Percentiles rank a stretch among this genome's conserved stretches.
Evolutionary conservation across 2,888 invertebrate genomes (phyloP).

Genomic region (Lasioglossum morio): DNA sequence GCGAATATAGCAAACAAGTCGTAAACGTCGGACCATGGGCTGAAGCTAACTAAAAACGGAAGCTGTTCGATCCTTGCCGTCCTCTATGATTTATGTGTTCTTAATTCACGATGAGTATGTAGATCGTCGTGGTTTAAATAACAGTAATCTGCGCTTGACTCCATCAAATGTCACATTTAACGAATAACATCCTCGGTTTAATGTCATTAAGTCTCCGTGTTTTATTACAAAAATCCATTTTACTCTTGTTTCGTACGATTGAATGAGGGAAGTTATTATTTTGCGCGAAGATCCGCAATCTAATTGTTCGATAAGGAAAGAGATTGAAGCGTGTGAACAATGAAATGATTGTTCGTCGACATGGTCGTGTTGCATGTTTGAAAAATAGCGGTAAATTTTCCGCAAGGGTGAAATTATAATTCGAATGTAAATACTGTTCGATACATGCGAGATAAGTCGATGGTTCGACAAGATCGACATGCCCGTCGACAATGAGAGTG

Average conservation of each 20-base stretch:
- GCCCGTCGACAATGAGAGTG: conserved; percentile 53
- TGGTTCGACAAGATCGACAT: conserved; percentile 24
- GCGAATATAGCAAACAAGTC: neutral
- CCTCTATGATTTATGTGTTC: neutral
- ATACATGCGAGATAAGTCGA: neutral
- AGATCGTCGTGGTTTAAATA: neutral
- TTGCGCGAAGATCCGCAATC: no score
- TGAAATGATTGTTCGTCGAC: neutral
- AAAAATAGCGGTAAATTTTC: neutral
- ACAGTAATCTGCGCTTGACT: neutral
- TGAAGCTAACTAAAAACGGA: neutral
- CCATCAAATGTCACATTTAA: neutral
- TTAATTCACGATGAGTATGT: neutral
- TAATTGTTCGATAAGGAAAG: no score
- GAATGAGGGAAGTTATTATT: no score
- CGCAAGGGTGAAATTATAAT: no score
- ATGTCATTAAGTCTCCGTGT: neutral
- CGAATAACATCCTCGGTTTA: neutral
- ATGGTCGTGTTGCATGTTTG: neutral
- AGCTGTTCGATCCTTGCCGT: neutral
- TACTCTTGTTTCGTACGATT: no score
- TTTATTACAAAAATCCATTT: neutral
- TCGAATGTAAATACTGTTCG: neutral
- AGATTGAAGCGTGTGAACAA: no score
- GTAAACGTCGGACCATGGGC: neutral